phyloP scores from a whole-genome alignment of 2,888 invertebrate species.

The Pharmacophagus antenor region DNA sequence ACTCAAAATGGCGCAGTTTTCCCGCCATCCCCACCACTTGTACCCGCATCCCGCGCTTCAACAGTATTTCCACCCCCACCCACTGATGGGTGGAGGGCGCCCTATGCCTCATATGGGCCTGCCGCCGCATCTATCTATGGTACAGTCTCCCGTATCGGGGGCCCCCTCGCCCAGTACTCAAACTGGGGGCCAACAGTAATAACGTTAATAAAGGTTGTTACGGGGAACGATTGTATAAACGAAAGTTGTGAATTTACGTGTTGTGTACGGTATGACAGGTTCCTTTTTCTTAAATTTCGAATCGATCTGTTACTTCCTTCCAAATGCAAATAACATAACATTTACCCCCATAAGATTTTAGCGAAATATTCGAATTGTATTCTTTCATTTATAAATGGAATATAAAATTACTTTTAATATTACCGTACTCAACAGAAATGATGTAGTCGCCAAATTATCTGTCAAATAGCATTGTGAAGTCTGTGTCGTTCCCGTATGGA shows the following conservation, averaged over 20 bases:
- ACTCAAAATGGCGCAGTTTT: conserved; percentile 89
- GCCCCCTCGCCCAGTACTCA: conserved; percentile 68
- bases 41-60: conserved; percentile 82
- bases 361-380: too few relatives aligned
- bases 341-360: too few relatives aligned
- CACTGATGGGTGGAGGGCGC: conserved; percentile 77
- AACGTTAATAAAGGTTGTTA: conserved; percentile 13
- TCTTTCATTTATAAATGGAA: background rate
- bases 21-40: conserved; percentile 81
- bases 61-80: conserved; percentile 83
- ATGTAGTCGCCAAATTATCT: conserved; percentile 20
- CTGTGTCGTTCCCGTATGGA: conserved; percentile 7
- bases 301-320: background rate
- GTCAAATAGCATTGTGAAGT: conserved; percentile 23
- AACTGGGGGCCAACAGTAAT: conserved; percentile 50
- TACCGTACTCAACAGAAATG: conserved; percentile 1
- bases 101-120: conserved; percentile 73
- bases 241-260: conserved; percentile 1
- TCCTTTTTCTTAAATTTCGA: conserved; percentile 7
- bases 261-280: conserved; percentile 28
- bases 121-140: conserved; percentile 67
- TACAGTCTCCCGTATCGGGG: conserved; percentile 68
- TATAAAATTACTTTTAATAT: background rate
- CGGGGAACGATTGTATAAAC: conserved; percentile 10
- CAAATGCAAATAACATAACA: too few relatives aligned